Percentiles rank a stretch among this genome's conserved stretches.
phyloP scores from a whole-genome alignment of 2,113 vertebrate genomes.

The Podarcis muralis region DNA sequence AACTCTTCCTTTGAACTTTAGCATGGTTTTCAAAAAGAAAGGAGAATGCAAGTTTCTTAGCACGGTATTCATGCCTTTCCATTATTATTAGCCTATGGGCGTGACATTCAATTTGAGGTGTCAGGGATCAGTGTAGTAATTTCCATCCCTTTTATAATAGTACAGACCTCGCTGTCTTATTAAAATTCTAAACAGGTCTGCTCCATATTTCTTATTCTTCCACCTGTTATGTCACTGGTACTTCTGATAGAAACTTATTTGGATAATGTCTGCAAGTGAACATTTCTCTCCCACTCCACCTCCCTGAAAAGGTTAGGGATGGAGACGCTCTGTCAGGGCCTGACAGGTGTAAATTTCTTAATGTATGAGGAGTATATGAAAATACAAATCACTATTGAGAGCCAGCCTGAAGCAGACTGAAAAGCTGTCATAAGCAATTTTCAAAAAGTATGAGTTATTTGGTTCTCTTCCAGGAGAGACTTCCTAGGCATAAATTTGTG shows the following conservation, averaged over 20 bases:
- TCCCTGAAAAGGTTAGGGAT: conserved; percentile 68
- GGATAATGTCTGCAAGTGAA: conserved; percentile 77
- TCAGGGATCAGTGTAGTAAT: conserved; percentile 50
- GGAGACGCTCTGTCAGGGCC: conserved; percentile 71
- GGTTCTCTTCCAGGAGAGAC: conserved; percentile 71
- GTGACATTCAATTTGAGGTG: conserved; percentile 57
- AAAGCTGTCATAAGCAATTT: conserved; percentile 79
- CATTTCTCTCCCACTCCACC: conserved; percentile 22
- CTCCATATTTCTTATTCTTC: conserved; percentile 65
- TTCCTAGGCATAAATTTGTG: conserved; percentile 75
- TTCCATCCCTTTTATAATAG: conserved; percentile 49
- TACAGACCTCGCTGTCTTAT: conserved; percentile 29
- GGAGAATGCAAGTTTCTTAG: conserved; percentile 52
- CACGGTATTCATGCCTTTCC: conserved; percentile 35
- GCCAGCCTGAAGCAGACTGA: conserved; percentile 74
- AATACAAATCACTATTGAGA: conserved; percentile 74
- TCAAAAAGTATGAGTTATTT: conserved; percentile 78
- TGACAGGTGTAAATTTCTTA: conserved; percentile 80
- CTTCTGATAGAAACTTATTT: conserved; percentile 77
- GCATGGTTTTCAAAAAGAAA: conserved; percentile 26
- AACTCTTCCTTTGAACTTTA: conserved; percentile 41
- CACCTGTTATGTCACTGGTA: conserved; percentile 68
- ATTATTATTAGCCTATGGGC: conserved; percentile 43
- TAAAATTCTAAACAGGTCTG: conserved; percentile 61
- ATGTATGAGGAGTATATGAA: conserved; percentile 77